Conservation (phyloP, 2,888 invertebrate species). For the Eupithecia abbreviata region DNA sequence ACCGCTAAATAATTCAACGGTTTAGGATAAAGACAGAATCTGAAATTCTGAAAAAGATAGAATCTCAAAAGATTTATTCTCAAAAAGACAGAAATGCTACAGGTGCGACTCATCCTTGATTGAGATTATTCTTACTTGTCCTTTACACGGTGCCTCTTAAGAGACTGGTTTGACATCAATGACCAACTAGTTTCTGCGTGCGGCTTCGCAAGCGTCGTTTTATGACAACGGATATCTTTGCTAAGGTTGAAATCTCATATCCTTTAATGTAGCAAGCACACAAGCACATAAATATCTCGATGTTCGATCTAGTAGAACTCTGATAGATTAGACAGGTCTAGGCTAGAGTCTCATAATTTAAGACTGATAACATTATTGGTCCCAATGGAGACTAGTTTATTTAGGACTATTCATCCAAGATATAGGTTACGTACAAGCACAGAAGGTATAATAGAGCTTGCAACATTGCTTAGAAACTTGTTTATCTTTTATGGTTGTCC, state of each 20-base stretch:
- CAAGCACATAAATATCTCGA: neutral
- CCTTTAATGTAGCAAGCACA: neutral
- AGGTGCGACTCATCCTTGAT: no score
- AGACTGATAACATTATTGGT: constrained; percentile 19
- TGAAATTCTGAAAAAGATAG: no score
- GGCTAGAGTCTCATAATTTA: constrained; percentile 2
- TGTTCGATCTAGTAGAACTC: neutral
- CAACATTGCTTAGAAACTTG: neutral
- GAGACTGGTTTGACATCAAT: no score
- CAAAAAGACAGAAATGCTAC: no score
- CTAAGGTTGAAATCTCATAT: neutral
- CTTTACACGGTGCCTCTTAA: no score
- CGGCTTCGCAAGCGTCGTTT: no score
- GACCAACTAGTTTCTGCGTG: no score
- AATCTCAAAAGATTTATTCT: no score
- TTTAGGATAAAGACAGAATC: no score
- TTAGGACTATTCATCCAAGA: constrained; percentile 7
- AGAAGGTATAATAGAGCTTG: neutral
- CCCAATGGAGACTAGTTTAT: constrained; percentile 22
- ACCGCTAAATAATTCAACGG: neutral
- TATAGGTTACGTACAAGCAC: neutral
- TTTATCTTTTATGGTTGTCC: neutral
- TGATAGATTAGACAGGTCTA: neutral
- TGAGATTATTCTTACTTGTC: no score
- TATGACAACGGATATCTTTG: neutral